A percentile compares a stretch with the other conserved stretches of the same genome.
Evolutionary conservation across 2,113 vertebrate genomes (phyloP).

Genomic region (Macroglossus sobrinus): DNA sequence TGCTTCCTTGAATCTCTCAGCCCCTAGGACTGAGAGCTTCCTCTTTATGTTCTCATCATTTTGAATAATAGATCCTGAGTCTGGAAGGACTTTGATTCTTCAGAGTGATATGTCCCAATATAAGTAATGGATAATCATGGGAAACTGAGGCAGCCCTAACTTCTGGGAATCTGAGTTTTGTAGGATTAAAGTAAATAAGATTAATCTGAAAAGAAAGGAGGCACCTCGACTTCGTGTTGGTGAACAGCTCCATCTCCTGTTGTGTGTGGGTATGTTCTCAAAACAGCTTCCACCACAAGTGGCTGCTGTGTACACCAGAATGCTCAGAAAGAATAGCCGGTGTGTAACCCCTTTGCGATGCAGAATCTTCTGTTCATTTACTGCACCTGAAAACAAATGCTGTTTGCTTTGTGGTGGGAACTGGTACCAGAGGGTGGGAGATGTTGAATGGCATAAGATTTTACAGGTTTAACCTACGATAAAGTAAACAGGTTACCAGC

Average conservation of each 20-base stretch:
- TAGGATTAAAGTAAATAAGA: not conserved
- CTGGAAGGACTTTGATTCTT: not conserved
- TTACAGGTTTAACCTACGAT: not conserved
- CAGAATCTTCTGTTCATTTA: not conserved
- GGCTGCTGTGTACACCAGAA: not conserved
- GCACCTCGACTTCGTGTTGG: conserved; percentile 47
- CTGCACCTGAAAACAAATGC: not conserved
- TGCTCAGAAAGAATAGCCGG: not conserved
- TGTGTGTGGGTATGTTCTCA: conserved; percentile 41
- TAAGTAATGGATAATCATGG: not conserved
- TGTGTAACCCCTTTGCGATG: fast-evolving
- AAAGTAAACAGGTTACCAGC: not conserved
- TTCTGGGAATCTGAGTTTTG: not conserved
- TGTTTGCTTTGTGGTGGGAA: not conserved
- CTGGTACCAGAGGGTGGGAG: not conserved
- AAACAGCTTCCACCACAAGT: not conserved
- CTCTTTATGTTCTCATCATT: not conserved
- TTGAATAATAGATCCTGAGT: not conserved
- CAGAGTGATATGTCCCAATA: not conserved
- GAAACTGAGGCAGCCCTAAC: not conserved
- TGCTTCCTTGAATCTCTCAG: not conserved
- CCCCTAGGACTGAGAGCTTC: not conserved
- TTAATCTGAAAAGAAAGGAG: not conserved
- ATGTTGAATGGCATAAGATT: not conserved
- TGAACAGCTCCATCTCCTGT: conserved; percentile 85